Evolutionary conservation across 1,140 invertebrate species (phyloP).

Genomic region (Vanessa tameamea): DNA sequence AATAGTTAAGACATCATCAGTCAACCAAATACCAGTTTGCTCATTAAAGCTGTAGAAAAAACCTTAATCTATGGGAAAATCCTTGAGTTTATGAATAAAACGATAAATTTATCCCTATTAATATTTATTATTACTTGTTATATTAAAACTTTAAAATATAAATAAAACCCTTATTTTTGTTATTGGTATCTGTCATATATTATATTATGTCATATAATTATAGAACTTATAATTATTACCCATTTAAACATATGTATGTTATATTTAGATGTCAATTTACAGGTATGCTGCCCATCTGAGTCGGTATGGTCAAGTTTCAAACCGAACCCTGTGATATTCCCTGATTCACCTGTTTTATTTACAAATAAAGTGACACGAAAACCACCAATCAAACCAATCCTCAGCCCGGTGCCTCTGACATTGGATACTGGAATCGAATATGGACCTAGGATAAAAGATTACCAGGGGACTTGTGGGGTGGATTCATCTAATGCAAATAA

Average conservation of each 20-base stretch:
- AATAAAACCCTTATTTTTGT: too few relatives aligned
- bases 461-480: conserved; percentile 14
- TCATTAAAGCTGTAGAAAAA: too few relatives aligned
- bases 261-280: conserved; percentile 15
- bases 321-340: conserved; percentile 33
- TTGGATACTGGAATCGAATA: background rate
- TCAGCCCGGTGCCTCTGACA: background rate
- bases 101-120: too few relatives aligned
- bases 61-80: too few relatives aligned
- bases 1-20: too few relatives aligned
- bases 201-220: background rate
- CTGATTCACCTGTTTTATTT: conserved; percentile 2
- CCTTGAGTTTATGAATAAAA: too few relatives aligned
- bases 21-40: too few relatives aligned
- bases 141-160: too few relatives aligned
- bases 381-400: background rate
- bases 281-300: conserved; percentile 46
- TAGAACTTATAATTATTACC: too few relatives aligned
- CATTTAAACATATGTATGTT: background rate
- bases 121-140: too few relatives aligned
- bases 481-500: conserved; percentile 33
- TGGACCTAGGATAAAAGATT: background rate
- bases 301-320: conserved; percentile 36
- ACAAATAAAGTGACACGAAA: background rate
- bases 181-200: too few relatives aligned